phyloP scores from a whole-genome alignment of 2,113 vertebrate genomes.

The Miniopterus natalensis region DNA sequence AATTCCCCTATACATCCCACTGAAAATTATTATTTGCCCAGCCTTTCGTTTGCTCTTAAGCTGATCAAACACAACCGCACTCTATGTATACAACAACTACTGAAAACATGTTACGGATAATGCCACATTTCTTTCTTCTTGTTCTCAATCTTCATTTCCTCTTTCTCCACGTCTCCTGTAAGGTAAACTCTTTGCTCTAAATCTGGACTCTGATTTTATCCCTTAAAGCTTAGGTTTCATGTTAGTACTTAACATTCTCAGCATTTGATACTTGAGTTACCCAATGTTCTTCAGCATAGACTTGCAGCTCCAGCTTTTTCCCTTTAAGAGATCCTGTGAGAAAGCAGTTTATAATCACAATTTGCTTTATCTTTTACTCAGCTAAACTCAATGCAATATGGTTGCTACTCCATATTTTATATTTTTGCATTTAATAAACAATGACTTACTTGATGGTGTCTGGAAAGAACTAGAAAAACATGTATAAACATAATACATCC shows the following conservation, averaged over 20 bases:
- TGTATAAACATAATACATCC: background rate
- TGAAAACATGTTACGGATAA: background rate
- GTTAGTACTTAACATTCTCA: background rate
- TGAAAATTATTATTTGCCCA: background rate
- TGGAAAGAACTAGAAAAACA: background rate
- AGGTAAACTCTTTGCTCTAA: background rate
- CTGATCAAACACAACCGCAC: background rate
- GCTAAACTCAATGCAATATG: background rate
- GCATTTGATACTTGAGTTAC: background rate
- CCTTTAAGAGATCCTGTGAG: background rate
- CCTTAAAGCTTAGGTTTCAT: background rate
- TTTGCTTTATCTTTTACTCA: background rate
- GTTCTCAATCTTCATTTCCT: background rate
- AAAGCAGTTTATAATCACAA: background rate
- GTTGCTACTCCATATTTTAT: background rate
- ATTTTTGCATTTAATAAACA: slow-evolving; percentile 21
- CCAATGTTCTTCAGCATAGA: background rate
- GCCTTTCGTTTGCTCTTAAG: background rate
- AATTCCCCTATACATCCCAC: background rate
- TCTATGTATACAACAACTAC: background rate
- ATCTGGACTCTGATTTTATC: background rate
- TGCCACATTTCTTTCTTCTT: background rate
- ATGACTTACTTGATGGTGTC: background rate
- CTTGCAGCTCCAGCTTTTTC: background rate
- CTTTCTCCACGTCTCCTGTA: background rate